These are phyloP conservation scores for Petrocephalus zakoni DNA, from an alignment of 2,113 vertebrate species.

Conservation along the genomic window DNA sequence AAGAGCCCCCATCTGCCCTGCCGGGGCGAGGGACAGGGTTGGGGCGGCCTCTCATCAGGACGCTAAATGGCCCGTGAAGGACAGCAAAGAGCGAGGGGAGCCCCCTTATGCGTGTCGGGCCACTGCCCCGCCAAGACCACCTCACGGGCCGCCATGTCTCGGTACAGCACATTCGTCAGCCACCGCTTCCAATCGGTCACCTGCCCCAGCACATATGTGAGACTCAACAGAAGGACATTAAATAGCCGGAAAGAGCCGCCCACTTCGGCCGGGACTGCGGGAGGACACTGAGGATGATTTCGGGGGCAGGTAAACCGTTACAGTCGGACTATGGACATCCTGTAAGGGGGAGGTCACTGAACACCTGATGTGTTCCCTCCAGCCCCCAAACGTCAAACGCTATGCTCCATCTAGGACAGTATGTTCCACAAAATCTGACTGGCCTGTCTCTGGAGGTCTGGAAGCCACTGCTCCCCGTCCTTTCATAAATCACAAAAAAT, in stretches of 20 bases:
- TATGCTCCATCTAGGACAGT: background rate
- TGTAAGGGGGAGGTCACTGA: background rate
- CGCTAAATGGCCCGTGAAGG: slow-evolving; percentile 22
- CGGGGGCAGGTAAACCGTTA: background rate
- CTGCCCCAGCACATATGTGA: background rate
- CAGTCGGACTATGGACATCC: background rate
- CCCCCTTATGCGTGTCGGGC: background rate
- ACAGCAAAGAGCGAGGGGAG: background rate
- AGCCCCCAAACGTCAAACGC: background rate
- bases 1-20: slow-evolving; percentile 25
- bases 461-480: background rate
- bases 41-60: background rate
- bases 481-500: background rate
- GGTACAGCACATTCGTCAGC: background rate
- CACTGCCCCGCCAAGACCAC: background rate
- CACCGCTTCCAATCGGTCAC: background rate
- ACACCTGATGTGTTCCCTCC: background rate
- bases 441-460: background rate
- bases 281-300: background rate
- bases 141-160: background rate
- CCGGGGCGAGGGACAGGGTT: background rate
- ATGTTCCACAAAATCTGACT: background rate
- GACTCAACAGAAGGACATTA: background rate
- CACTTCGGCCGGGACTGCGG: background rate
- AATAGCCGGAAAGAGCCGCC: background rate